Evolutionary conservation across 1,140 invertebrate genomes (phyloP).

Genomic region (Drosophila murphyi): DNA sequence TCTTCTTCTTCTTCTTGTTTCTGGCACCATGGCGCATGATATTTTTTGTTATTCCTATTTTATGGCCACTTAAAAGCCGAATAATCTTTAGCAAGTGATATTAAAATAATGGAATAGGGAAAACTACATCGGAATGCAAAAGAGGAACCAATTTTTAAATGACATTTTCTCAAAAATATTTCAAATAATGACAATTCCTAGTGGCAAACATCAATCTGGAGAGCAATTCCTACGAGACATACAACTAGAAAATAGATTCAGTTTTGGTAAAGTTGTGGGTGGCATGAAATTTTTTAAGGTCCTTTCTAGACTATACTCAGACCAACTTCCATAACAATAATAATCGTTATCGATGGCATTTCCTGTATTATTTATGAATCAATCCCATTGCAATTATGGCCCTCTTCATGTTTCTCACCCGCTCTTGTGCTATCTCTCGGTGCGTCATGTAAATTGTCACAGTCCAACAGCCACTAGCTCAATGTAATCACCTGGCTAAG

Average conservation of each 20-base stretch:
- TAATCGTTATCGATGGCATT: not conserved
- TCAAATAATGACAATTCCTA: no score
- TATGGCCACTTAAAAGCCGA: slow-evolving; percentile 61
- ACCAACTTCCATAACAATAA: no score
- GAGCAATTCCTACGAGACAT: no score
- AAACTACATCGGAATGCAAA: slow-evolving; percentile 7
- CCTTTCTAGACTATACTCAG: no score
- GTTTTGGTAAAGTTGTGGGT: no score
- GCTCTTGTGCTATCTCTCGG: slow-evolving; percentile 37
- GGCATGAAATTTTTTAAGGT: no score
- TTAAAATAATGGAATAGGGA: slow-evolving; percentile 5
- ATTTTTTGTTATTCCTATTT: slow-evolving; percentile 70
- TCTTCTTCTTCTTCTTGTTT: slow-evolving; percentile 2
- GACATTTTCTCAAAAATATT: no score
- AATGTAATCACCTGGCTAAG: slow-evolving; percentile 55
- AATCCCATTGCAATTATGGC: slow-evolving; percentile 5
- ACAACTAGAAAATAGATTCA: no score
- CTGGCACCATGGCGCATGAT: slow-evolving; percentile 57
- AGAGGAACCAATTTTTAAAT: not conserved
- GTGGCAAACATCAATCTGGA: no score
- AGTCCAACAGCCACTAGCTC: slow-evolving; percentile 64
- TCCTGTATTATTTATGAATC: slow-evolving; percentile 7
- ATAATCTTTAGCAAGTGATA: slow-evolving; percentile 51
- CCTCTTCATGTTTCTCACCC: slow-evolving; percentile 13
- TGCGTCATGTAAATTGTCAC: slow-evolving; percentile 65